Evolutionary conservation across 2,113 vertebrate genomes (phyloP).

Genomic region (Heloderma charlesbogerti): DNA sequence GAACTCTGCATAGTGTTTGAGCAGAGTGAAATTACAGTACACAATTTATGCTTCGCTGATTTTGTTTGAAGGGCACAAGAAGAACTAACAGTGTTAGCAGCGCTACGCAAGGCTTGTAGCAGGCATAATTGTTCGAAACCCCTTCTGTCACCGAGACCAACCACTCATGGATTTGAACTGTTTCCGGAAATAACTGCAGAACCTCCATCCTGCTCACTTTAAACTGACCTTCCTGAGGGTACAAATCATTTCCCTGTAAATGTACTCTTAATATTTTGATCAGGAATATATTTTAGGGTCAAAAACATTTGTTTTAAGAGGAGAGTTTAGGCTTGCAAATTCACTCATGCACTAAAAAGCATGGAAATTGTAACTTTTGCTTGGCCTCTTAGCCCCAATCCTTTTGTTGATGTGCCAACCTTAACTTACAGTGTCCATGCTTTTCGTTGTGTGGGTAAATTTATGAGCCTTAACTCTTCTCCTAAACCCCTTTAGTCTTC

Average conservation of each 20-base stretch:
- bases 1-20: background rate
- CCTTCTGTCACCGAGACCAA: fast-evolving
- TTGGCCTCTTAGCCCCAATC: background rate
- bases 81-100: fast-evolving
- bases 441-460: background rate
- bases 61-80: background rate
- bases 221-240: background rate
- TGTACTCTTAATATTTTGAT: background rate
- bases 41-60: constrained; percentile 30
- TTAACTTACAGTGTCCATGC: background rate
- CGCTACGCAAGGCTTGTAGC: background rate
- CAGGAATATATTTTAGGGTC: background rate
- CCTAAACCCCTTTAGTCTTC: background rate
- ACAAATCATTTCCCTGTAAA: background rate
- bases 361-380: background rate
- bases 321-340: background rate
- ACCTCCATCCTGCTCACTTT: background rate
- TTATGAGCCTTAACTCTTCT: background rate
- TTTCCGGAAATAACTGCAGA: constrained; percentile 23
- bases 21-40: background rate
- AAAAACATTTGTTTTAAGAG: background rate
- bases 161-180: background rate
- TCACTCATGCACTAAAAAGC: background rate
- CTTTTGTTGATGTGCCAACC: background rate
- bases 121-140: constrained; percentile 24